Base-by-base conservation (phyloP, 2,888 invertebrate species). In the Acheta domesticus region DNA sequence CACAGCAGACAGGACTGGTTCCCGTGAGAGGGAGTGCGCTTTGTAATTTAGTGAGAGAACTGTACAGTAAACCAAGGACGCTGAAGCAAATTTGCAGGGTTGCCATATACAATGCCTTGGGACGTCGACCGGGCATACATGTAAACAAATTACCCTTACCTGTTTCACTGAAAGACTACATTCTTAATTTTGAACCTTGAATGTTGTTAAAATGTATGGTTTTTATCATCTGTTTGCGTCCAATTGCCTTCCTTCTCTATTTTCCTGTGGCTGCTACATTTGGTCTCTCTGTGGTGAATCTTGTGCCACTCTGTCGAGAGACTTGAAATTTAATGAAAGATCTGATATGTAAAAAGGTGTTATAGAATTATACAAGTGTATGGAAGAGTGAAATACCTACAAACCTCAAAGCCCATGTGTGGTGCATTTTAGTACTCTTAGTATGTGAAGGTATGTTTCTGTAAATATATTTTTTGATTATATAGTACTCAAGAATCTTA, bases 21-120 rank as follows among this genome's bases (percentile, higher is more conserved):
- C 91, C 91, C 76, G 90, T 89, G 80, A 90, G 90, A 85, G 89
- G 89, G 85, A 91, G 91, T 21, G 90, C 90, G 83, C 88, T 92
- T 75, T 90, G 91, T 81, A 88, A 89, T 81, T 87, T 92, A 50
- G 89, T 93, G 82, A 90, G 91, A 83, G 89, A 90, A 78, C 86
- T 93, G 83, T 91, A 91, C 83, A 91, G 91, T 73, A 88, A 89
- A 81, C 93, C 94, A 14, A 88, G 93, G 75, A 91, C 90, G 82
- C 88, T 94, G n/a, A 93, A 93, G 85, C 93, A 93, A 86, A 90
- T 93, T 81, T 89, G 92, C 75, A 89, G 94, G 23, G 91, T 93
- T 78, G 88, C 90, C 82, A 93, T 94, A 82, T 93, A 93, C 85
- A 90, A 91, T 83, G 89, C 92, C 78, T 86, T 94, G 82, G 88